These are phyloP conservation scores for Scrobipalpa atriplicella DNA, from an alignment of 2,888 invertebrate species.

Conservation along the genomic window DNA sequence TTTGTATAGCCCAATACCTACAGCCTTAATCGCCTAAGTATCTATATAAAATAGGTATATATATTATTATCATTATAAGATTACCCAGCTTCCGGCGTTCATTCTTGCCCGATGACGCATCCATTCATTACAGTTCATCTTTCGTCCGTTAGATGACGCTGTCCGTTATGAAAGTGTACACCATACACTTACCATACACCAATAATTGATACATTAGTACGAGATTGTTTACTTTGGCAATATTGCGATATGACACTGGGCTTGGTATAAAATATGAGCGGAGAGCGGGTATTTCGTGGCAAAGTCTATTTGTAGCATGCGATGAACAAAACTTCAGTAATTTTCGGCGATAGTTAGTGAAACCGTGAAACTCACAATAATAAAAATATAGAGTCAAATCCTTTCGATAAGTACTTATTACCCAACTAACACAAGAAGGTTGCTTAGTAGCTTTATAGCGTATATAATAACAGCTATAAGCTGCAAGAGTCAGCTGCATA, in stretches of 20 bases:
- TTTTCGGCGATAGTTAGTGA: too few relatives aligned
- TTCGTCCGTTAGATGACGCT: background rate
- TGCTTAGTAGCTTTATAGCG: too few relatives aligned
- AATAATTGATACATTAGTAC: slow-evolving; percentile 51
- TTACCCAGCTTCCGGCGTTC: slow-evolving; percentile 5
- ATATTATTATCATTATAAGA: background rate
- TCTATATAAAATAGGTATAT: too few relatives aligned
- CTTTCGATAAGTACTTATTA: too few relatives aligned
- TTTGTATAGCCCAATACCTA: too few relatives aligned
- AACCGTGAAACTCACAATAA: too few relatives aligned
- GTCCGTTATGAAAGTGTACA: slow-evolving; percentile 44
- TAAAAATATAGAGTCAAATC: too few relatives aligned
- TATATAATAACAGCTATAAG: too few relatives aligned
- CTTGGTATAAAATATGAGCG: slow-evolving; percentile 36
- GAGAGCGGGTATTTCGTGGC: slow-evolving; percentile 27
- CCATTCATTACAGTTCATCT: background rate
- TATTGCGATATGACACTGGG: slow-evolving; percentile 55
- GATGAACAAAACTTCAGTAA: background rate
- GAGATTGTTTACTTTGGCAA: slow-evolving; percentile 49
- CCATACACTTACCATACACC: slow-evolving; percentile 30
- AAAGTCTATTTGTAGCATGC: background rate
- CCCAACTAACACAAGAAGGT: too few relatives aligned
- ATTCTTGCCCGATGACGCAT: background rate
- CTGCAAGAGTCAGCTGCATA: too few relatives aligned
- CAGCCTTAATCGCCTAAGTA: too few relatives aligned